These are phyloP conservation scores for Hippocampus zosterae DNA, from an alignment of 2,113 vertebrate genomes.

Conservation along the genomic window DNA sequence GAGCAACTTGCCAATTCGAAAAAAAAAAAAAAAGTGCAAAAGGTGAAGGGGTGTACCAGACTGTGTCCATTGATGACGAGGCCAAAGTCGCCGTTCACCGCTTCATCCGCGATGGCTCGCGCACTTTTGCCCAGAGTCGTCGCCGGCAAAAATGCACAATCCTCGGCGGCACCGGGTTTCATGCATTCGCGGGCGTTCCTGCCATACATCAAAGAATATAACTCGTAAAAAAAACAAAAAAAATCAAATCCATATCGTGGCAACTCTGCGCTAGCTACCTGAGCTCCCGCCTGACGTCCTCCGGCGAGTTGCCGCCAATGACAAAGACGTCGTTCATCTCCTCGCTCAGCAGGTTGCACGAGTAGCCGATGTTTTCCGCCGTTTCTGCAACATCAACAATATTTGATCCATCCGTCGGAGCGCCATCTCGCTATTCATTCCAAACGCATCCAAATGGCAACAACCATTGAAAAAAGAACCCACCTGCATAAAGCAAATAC, in stretches of 20 bases:
- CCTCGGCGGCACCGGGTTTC: conserved; percentile 67
- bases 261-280: conserved; percentile 69
- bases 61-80: conserved; percentile 90
- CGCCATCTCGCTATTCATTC: too few species aligned
- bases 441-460: too few species aligned
- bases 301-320: conserved; percentile 72
- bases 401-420: too few species aligned
- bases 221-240: too few species aligned
- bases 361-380: conserved; percentile 90
- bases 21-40: background rate
- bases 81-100: conserved; percentile 78
- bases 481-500: too few species aligned
- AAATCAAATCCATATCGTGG: too few species aligned
- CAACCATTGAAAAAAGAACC: too few species aligned
- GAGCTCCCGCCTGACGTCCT: conserved; percentile 79
- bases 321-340: conserved; percentile 86
- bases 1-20: background rate
- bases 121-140: conserved; percentile 43
- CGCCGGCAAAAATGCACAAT: conserved; percentile 56
- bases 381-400: conserved; percentile 75
- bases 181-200: conserved; percentile 81
- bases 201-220: background rate
- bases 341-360: conserved; percentile 85
- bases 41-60: conserved; percentile 73
- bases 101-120: conserved; percentile 74